Base-by-base conservation (phyloP, 2,888 invertebrate genomes). In the Cinara cedri region DNA sequence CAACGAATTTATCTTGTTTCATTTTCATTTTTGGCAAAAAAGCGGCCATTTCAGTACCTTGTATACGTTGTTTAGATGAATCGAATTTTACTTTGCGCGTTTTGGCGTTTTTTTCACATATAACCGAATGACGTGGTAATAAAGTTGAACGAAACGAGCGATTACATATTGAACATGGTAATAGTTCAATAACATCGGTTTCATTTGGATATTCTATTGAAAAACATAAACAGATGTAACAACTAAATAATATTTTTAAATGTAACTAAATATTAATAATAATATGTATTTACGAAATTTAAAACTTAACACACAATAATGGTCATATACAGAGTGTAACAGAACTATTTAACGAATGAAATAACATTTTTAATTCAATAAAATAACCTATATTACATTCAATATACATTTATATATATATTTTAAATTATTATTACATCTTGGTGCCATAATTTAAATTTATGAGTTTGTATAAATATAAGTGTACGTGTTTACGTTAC, bases 51-150 rank as follows among this genome's bases (percentile, higher is more conserved):
- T 89, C 89, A 21, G 90, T 89, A 16, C 94, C 95, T 86, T 92
- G 92, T 60, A 95, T 91, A 82, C 97, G 88, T 85, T 97, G 97
- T 84, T 94, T 93, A 26, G 94, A 91, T 1, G 97, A 96, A 87
- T 98, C 96, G 87, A 98, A 98, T 11, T 91, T 90, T 86, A 94
- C 96, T 74, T 97, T 89, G 85, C 93, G 94, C 85, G 93, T 93
- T 78, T 88, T 87, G 1, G 90, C 88, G 84, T 90, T 88, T 86
- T 92, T 94, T 85, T 94, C 91, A 88, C 98, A 98, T 82, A 96
- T 92, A 85, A 89, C 90, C 82, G 90, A 88, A 87, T 98, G 98
- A 86, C 95, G 94, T 81, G 89, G 89, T 84, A 96, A 87, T 16
- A 94, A 91, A 82, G 89, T 89, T 60, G 92, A 91, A 82, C 91